A percentile compares a stretch with the other conserved stretches of the same genome.
Evolutionary conservation across 1,140 invertebrate species (phyloP).

Genomic region (Philotrypesis tridentata): DNA sequence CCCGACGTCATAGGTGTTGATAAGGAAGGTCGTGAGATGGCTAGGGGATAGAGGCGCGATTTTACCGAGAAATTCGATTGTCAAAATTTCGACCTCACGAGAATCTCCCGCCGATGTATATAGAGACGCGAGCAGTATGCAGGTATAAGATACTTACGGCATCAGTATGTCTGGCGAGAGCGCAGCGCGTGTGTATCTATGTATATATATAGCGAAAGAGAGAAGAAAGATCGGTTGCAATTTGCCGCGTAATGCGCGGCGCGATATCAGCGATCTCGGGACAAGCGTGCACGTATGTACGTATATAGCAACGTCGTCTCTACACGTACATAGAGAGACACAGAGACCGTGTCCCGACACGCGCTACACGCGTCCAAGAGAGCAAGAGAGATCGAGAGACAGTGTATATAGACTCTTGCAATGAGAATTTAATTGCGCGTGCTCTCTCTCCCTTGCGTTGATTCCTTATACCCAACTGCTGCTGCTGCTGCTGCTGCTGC

Average conservation of each 20-base stretch:
- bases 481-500: no score
- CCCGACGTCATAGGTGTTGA: not conserved
- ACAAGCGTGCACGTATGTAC: not conserved
- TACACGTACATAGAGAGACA: not conserved
- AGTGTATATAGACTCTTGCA: not conserved
- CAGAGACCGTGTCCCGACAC: not conserved
- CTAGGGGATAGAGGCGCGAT: not conserved
- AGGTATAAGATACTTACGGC: no score
- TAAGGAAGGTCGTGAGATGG: not conserved
- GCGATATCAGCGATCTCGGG: not conserved
- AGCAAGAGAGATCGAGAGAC: no score
- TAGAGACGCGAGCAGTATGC: no score
- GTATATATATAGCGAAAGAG: no score
- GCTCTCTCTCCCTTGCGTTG: no score
- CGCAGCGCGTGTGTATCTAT: no score
- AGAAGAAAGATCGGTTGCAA: not conserved
- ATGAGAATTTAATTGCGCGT: constrained; percentile 40
- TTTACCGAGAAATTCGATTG: not conserved
- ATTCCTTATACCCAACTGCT: not conserved
- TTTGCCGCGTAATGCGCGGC: constrained; percentile 61
- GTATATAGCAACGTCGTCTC: not conserved
- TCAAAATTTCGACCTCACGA: not conserved
- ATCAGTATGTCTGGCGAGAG: no score
- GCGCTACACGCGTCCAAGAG: constrained; percentile 4
- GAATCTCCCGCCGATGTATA: no score